Base-by-base conservation (phyloP, 2,113 vertebrate species). In the Aptenodytes patagonicus region DNA sequence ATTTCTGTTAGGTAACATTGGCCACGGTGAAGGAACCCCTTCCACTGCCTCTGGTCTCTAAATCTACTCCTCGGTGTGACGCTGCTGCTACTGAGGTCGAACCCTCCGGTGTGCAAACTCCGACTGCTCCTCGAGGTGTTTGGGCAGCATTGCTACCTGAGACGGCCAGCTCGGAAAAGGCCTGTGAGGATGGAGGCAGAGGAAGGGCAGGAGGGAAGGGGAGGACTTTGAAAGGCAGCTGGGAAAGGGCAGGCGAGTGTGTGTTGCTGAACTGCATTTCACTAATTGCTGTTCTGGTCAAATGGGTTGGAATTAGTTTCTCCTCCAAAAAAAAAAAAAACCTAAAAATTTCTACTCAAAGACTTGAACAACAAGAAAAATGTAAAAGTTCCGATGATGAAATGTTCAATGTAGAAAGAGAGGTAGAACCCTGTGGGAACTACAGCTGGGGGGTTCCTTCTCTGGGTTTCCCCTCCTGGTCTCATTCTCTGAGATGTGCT, bases 51-150 rank as follows among this genome's bases (percentile, higher is more conserved):
- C 85, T 6, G 18, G 7, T 21, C 51, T 26, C 49, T 9, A 2
- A 13, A 18, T 13, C 65, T 24, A 0, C 17, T 28, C 36, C 71
- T 47, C 4, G 5, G 72, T 20, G 8, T 2, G 66, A 5, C 36
- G 84, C 17, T 46, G 55, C 12, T 18, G 49, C 44, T 10, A 1
- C 61, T 16, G 65, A 16, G 34, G 17, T 61, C 31, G 13, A 10
- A 3, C 32, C 71, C 32, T 29, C 13, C 57, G 0, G 16, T 2
- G 8, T 3, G 19, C 22, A 7, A 26, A 6, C 13, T 9, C 14
- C 17, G 1, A 2, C 42, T 2, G 14, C n/a, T 47, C 57, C 55
- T 9, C 1, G 2, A 3, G 15, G 17, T 7, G 32, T 3, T 11
- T 1, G 4, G 24, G 71, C 13, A 70, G 69, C 42, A 1, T 3